Conservation (phyloP, 2,888 invertebrate species). For the Amblyteles armatorius region DNA sequence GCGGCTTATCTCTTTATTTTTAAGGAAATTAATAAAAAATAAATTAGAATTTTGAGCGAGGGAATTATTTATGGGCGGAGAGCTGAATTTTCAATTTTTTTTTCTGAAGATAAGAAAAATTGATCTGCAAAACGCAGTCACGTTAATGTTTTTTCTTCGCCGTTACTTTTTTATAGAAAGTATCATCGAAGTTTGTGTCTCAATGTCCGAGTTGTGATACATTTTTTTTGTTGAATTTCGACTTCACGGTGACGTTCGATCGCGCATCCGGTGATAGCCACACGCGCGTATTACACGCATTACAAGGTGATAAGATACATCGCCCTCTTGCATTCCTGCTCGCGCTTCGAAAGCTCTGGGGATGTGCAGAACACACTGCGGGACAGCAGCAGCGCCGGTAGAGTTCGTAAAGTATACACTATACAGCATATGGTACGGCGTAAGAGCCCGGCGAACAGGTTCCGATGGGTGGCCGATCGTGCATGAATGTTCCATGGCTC, state of each 20-base stretch:
- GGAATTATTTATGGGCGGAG: no score
- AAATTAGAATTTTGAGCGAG: not conserved
- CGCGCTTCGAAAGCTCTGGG: slow-evolving; percentile 25
- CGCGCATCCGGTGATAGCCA: slow-evolving; percentile 23
- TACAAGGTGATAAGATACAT: slow-evolving; percentile 43
- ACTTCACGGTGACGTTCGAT: not conserved
- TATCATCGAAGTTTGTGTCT: not conserved
- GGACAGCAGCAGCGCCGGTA: not conserved
- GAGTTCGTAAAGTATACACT: slow-evolving; percentile 45
- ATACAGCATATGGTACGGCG: slow-evolving; percentile 12
- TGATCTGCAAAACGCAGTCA: no score
- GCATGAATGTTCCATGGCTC: slow-evolving; percentile 82
- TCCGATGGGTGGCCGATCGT: slow-evolving; percentile 78
- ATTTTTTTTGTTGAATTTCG: not conserved
- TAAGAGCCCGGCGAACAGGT: slow-evolving; percentile 57
- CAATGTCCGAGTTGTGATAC: not conserved
- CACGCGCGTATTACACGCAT: slow-evolving; percentile 35
- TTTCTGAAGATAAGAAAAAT: no score
- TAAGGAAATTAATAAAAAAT: not conserved
- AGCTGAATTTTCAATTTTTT: no score
- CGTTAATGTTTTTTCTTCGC: not conserved
- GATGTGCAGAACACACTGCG: not conserved
- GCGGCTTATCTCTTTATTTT: not conserved
- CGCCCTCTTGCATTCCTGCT: slow-evolving; percentile 24
- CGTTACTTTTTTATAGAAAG: not conserved